Evolutionary conservation across 1,140 invertebrate species (phyloP).

Genomic region (Brachionus sp.): DNA sequence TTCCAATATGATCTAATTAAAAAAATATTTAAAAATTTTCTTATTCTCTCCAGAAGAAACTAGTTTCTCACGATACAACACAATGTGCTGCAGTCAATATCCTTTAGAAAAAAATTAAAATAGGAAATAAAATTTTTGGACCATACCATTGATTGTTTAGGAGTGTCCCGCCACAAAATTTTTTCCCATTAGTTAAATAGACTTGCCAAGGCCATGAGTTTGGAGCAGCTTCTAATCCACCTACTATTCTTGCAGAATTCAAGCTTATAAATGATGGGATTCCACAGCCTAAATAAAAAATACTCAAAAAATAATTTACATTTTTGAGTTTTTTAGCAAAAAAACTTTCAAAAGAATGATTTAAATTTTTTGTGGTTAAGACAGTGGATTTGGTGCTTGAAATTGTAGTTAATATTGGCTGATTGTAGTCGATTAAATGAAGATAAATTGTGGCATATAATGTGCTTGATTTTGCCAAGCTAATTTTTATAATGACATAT

Average conservation of each 20-base stretch:
- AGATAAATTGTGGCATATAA: background rate
- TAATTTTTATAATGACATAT: background rate
- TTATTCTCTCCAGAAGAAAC: background rate
- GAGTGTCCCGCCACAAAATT: constrained; percentile 23
- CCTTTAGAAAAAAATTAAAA: background rate
- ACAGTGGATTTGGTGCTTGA: background rate
- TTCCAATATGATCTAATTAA: background rate
- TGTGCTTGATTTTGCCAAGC: background rate
- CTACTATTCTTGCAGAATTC: background rate
- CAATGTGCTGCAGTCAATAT: constrained; percentile 35
- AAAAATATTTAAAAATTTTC: background rate
- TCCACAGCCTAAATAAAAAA: background rate
- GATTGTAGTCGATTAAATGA: background rate
- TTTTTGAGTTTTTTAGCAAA: background rate
- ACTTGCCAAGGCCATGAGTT: constrained; percentile 45
- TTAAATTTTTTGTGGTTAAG: background rate
- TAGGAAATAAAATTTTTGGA: background rate
- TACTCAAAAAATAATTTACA: background rate
- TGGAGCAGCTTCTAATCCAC: constrained; percentile 8
- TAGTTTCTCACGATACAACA: constrained; percentile 1
- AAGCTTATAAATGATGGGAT: background rate
- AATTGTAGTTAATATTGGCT: background rate
- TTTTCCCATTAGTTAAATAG: background rate
- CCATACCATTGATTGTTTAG: constrained; percentile 17
- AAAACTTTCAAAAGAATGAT: background rate